Evolutionary conservation across 2,797 vertebrate species (phyloP), one percentile per base, ranked within the genome.

Genomic region (Enteromius unitaeniatus): DNA sequence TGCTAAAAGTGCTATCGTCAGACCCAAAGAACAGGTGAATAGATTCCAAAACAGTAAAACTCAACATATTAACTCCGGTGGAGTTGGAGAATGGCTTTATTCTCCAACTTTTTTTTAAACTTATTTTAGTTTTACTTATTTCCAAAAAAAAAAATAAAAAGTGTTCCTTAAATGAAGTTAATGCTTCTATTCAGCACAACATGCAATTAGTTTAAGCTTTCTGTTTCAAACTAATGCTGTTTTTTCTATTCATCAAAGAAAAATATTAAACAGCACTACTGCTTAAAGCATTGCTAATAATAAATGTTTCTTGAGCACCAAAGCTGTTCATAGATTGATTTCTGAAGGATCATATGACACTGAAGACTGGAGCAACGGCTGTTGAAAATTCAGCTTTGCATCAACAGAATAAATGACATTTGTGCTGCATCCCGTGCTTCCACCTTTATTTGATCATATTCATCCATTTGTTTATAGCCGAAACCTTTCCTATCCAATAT

Each of bases 311-410:
- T 26, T 70, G 40, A 45, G 3, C 67, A 14, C 34, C 11, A 13
- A 15, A 69, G n/a, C 37, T 15, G 11, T 7, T 9, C 3, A 47
- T 9, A 9, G 1, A 26, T 26, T 47, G 3, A 70, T 70, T 70
- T 70, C 42, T 70, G 14, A 26, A 70, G 68, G 13, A 51, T 73
- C 15, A 49, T 51, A 14, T 49, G 70, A 73, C 40, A 70, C 40
- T 17, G 13, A 45, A 26, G 6, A 23, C n/a, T 13, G 68, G 7
- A 70, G 68, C 4, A 70, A 70, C 2, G 17, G 10, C 11, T 11
- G 23, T 3, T 47, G 23, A 47, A 72, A 47, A 28, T 70, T 10
- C 14, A 72, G 42, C 42, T 31, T 72, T 72, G 8, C 23, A 49
- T 73, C 26, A 72, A 14, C 28, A 26, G 1, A 49, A 72, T 72